phyloP scores from a whole-genome alignment of 2,113 vertebrate genomes.

The Aix galericulata region DNA sequence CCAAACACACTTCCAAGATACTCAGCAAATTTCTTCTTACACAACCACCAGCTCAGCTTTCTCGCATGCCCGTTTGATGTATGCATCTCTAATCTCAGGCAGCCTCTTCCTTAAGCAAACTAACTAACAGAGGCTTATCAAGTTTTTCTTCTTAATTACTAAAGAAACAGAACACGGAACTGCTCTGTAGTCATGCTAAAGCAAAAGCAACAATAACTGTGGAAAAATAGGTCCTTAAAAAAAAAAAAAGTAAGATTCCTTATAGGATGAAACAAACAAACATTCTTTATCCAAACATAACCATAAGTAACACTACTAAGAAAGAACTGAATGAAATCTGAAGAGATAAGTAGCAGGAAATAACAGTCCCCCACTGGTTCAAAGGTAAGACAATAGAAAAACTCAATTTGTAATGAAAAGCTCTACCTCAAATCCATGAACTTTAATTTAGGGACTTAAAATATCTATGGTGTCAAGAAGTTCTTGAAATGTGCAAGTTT shows the following conservation, averaged over 20 bases:
- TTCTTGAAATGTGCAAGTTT: not conserved
- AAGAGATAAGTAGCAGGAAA: not conserved
- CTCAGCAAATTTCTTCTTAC: not conserved
- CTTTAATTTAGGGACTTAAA: not conserved
- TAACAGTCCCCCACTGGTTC: not conserved
- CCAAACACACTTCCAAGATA: accelerated
- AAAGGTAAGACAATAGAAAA: not conserved
- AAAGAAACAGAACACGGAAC: not conserved
- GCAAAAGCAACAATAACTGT: not conserved
- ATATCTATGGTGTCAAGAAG: not conserved
- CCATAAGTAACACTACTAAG: not conserved
- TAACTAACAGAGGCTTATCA: not conserved
- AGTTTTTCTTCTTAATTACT: not conserved
- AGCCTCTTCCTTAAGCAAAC: not conserved
- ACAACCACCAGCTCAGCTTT: not conserved
- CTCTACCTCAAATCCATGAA: not conserved
- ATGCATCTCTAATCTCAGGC: not conserved
- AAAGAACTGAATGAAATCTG: not conserved
- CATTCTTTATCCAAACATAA: not conserved
- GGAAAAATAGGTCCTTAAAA: not conserved
- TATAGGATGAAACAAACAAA: not conserved
- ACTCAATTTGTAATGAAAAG: not conserved
- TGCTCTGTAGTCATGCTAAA: not conserved
- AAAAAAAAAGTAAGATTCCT: not conserved
- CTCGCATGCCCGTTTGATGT: accelerated